phyloP scores from a whole-genome alignment of 2,113 vertebrate genomes.

The Hemibagrus wyckioides region DNA sequence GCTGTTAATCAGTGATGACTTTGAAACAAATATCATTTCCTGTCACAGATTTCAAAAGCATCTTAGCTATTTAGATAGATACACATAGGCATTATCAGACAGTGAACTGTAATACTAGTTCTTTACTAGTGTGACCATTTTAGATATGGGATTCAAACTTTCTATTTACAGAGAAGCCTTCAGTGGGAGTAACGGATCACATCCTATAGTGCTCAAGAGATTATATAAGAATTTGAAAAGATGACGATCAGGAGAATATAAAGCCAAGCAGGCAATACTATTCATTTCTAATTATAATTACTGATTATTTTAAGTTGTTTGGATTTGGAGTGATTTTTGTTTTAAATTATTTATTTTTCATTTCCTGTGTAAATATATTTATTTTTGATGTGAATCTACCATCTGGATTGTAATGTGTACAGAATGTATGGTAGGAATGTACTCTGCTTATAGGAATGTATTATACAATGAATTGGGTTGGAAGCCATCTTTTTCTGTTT shows the following conservation, averaged over 20 bases:
- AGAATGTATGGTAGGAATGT: constrained; percentile 89
- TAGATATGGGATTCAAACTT: constrained; percentile 2
- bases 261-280: constrained; percentile 72
- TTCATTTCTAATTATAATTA: constrained; percentile 57
- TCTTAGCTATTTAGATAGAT: constrained; percentile 12
- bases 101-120: constrained; percentile 21
- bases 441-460: constrained; percentile 77
- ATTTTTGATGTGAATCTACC: constrained; percentile 97
- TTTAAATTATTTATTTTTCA: constrained; percentile 95
- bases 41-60: constrained; percentile 16
- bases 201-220: constrained; percentile 43
- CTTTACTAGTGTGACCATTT: constrained; percentile 43
- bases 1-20: constrained; percentile 16
- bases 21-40: constrained; percentile 29
- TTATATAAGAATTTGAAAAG: constrained; percentile 37
- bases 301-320: constrained; percentile 73
- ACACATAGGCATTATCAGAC: constrained; percentile 3
- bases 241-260: constrained; percentile 53
- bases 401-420: constrained; percentile 95
- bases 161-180: constrained; percentile 32
- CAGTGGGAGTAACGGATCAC: constrained; percentile 21
- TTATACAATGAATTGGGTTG: constrained; percentile 79
- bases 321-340: constrained; percentile 83
- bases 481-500: constrained; percentile 70
- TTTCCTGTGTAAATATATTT: constrained; percentile 98